Base-by-base conservation (phyloP, 2,113 vertebrate species). In the Coptodon rendalli region DNA sequence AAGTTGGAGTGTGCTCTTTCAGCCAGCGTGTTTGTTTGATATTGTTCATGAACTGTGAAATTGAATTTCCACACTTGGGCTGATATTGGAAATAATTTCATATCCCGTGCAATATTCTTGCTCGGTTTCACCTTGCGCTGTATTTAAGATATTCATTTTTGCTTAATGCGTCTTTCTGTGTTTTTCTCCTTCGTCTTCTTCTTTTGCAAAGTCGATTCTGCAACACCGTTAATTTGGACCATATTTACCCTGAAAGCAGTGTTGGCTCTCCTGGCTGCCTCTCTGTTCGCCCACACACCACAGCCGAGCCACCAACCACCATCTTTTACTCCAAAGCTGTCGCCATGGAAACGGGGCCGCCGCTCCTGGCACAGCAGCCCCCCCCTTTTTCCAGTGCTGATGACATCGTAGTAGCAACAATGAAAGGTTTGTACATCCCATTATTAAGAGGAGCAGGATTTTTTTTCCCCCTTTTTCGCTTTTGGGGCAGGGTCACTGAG, bases 31-130 rank as follows among this genome's bases (percentile, higher is more conserved):
- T 94, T 94, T 95, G 95, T 95, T 94, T 95, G 88, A 94, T 95
- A 94, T 94, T 94, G 94, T 93, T 95, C 95, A 95, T 56, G 91
- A 93, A 92, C 93, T 95, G 95, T 95, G 94, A 95, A 95, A 95
- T 95, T 95, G 93, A 94, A 94, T 95, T 93, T 95, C 93, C 92
- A 94, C 95, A 94, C 59, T 89, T 73, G 90, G 92, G 73, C 92
- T 94, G 90, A 90, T 94, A 94, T 95, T 94, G 92, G 86, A 92
- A 94, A 95, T 92, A 61, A 94, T 94, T 95, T 94, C 93, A 94
- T 93, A 93, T 94, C 93, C 90, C 78, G 66, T 86, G 91, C 89
- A 89, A 87, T 92, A 90, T 90, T 92, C 84, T 57, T 89, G 91
- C 90, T 92, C 53, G 86, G 86, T 82, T 91, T 93, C 91, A 89